Percentiles rank a stretch among this genome's conserved stretches.
phyloP scores from a whole-genome alignment of 2,797 vertebrate genomes.

The Poeciliopsis paucimaculata region DNA sequence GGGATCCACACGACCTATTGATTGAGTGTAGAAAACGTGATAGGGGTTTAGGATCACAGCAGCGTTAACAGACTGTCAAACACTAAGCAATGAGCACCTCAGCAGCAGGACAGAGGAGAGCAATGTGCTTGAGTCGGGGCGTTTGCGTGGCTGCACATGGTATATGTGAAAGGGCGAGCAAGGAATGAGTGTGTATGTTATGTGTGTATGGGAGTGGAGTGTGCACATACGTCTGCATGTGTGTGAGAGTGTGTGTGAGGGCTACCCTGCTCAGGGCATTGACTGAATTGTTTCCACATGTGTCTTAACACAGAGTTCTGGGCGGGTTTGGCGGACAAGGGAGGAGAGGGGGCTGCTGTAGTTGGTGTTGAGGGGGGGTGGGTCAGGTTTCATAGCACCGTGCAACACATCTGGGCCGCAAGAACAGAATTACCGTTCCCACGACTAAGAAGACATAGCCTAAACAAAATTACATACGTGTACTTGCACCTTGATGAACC shows the following conservation, averaged over 20 bases:
- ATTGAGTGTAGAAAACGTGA: conserved; percentile 77
- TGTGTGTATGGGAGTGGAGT: conserved; percentile 45
- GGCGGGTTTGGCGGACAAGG: conserved; percentile 78
- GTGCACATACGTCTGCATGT: conserved; percentile 70
- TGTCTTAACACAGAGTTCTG: conserved; percentile 84
- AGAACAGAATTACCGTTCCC: conserved; percentile 82
- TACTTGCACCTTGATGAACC: conserved; percentile 65
- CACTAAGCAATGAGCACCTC: conserved; percentile 73
- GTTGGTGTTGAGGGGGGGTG: conserved; percentile 51
- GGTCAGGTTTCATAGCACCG: conserved; percentile 81
- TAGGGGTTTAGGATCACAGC: conserved; percentile 73
- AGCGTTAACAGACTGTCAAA: conserved; percentile 77
- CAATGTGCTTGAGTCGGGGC: conserved; percentile 62
- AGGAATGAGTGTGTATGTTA: conserved; percentile 61
- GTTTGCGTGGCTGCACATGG: conserved; percentile 61
- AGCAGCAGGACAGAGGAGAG: conserved; percentile 67
- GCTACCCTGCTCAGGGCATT: conserved; percentile 85
- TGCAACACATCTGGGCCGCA: conserved; percentile 80
- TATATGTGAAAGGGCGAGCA: conserved; percentile 60
- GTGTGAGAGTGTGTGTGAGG: conserved; percentile 82
- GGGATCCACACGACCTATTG: conserved; percentile 64
- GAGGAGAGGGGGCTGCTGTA: conserved; percentile 68
- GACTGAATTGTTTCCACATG: conserved; percentile 88
- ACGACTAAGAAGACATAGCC: conserved; percentile 75
- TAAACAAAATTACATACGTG: conserved; percentile 49